Evolutionary conservation across 2,797 vertebrate genomes (phyloP).

Genomic region (Gambelia wislizenii): DNA sequence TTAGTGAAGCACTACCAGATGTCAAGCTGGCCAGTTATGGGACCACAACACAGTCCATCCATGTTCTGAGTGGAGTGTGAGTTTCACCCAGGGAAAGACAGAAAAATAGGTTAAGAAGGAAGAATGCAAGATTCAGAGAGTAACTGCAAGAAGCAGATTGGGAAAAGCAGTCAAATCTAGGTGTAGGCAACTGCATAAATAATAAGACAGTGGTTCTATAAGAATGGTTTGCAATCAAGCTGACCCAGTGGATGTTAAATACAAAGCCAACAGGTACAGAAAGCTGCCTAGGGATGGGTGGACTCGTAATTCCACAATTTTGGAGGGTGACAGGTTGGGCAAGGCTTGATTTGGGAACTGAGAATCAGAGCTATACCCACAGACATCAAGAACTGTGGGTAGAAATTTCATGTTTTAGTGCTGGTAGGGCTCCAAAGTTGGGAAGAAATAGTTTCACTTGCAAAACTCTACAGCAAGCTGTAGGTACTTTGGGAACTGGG

Average conservation of each 20-base stretch:
- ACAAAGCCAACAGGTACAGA: not conserved
- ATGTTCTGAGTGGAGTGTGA: constrained; percentile 92
- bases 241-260: not conserved
- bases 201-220: not conserved
- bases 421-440: not conserved
- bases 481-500: rapidly evolving
- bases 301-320: not conserved
- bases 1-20: constrained; percentile 87
- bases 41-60: constrained; percentile 85
- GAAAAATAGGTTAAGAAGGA: not conserved
- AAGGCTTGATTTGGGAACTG: not conserved
- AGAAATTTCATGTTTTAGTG: not conserved
- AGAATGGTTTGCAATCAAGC: no score
- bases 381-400: no score
- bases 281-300: no score
- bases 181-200: not conserved
- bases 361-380: not conserved
- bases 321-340: not conserved
- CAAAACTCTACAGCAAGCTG: not conserved
- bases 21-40: constrained; percentile 84
- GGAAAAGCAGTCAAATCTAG: not conserved
- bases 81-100: constrained; percentile 29
- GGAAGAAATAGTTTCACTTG: not conserved
- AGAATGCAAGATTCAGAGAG: not conserved
- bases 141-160: not conserved